Base-by-base conservation (phyloP, 2,888 invertebrate genomes). In the Timema podura region DNA sequence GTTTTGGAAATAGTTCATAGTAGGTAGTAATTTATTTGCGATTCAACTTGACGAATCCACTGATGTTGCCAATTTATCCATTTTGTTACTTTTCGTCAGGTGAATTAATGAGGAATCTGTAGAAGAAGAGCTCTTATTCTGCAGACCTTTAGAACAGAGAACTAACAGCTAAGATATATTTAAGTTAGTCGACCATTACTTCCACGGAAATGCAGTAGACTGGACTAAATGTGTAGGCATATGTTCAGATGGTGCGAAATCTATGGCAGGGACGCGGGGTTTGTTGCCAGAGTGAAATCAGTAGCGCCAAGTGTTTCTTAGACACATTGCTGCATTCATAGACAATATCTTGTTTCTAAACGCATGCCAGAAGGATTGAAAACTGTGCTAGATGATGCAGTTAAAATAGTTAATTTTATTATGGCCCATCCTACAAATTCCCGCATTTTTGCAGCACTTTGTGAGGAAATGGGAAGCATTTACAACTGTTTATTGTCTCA, bases 61-160 rank as follows among this genome's bases (percentile, higher is more conserved):
- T 57, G 11, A 57, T 57, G 57, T 57, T 57, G 57, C 13, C 5
- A 57, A 1, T 8, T 57, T 57, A 57, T 6, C 57, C 57, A 57
- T 57, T 57, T 9, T 9, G 9, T 6, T 57, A 57, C 57, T 57
- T 57, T 57, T 57, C 15, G 10, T 57, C 15, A 3, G 10, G 1
- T 57, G 5, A 9, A n/a, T 57, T n/a, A 57, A n/a, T n/a, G 5
- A 30, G 57, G 13, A 57, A n/a, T n/a, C n/a, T n/a, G n/a, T n/a
- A n/a, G n/a, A n/a, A n/a, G n/a, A n/a, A n/a, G n/a, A n/a, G n/a
- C n/a, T n/a, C n/a, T n/a, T n/a, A n/a, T 10, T 57, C 57, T 57
- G 57, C 57, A 57, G 13, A 57, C 15, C 57, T 30, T 57, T 57
- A n/a, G 30, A 57, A 57, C 9, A 57, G 15, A 57, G 10, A 57